Evolutionary conservation across 1,140 invertebrate genomes (phyloP), one percentile per base, ranked within the genome.

Genomic region (Papilio glaucus): DNA sequence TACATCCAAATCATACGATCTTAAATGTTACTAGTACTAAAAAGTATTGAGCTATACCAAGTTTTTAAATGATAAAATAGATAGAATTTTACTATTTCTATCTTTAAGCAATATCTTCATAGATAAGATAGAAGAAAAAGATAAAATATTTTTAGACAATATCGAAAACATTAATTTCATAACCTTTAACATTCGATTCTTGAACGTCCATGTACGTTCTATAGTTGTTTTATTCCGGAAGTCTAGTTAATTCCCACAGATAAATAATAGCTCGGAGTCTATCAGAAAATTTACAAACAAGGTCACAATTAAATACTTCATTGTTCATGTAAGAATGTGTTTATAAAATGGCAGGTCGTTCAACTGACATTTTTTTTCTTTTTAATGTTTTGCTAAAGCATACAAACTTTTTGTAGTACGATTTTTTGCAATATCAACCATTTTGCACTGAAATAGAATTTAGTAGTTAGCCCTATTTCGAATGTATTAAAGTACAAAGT

Each of bases 281-380:
- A 57, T 45, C 21, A 57, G 49, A 57, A 24, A 33, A 33, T 33
- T 6, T 57, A 57, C 18, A 5, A 57, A 57, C 49, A 57, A 57
- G 49, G 49, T 57, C 21, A 57, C 45, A 12, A 57, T 57, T 57
- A 26, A 12, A 49, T 18, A 21, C 45, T 49, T 49, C 45, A 57
- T 57, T 57, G 49, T 26, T 57, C 0, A 21, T 3, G 21, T 53
- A 57, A 57, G 49, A 57, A 57, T 57, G 49, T 24, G 21, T 53
- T 18, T 21, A 57, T 26, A 24, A 57, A 57, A 4, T 26, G 21
- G 1, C 21, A 26, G 49, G 49, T 57, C 21, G 10, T 57, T 57
- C 49, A 57, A 57, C 49, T 26, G n/a, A 21, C 49, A 26, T 15
- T 13, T 15, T 41, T 41, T 53, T 24, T n/a, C n/a, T 57, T 57